phyloP scores from a whole-genome alignment of 2,797 vertebrate genomes.

The Molossus molossus region DNA sequence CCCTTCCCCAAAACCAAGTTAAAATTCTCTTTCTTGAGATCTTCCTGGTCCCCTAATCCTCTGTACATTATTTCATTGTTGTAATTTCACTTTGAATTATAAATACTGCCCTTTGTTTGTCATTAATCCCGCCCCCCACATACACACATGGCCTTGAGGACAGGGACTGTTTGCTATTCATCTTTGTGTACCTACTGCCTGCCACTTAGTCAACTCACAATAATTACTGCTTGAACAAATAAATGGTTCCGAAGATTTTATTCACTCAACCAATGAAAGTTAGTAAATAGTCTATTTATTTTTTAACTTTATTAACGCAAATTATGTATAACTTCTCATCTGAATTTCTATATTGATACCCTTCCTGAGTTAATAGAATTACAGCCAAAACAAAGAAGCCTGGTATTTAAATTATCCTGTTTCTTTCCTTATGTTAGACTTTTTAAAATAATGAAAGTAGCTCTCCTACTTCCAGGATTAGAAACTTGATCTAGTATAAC shows the following conservation, averaged over 20 bases:
- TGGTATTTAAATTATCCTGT: background rate
- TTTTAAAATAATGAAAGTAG: background rate
- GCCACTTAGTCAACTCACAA: background rate
- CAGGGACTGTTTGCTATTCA: background rate
- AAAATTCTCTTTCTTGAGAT: background rate
- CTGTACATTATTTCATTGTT: background rate
- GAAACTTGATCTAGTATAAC: background rate
- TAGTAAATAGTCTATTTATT: slow-evolving; percentile 42
- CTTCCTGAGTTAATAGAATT: slow-evolving; percentile 22
- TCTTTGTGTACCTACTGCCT: background rate
- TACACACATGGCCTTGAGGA: background rate
- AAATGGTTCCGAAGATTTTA: slow-evolving; percentile 44
- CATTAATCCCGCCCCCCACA: background rate
- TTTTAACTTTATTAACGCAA: slow-evolving; percentile 52
- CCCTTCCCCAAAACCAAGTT: background rate
- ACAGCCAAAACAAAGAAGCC: slow-evolving; percentile 3
- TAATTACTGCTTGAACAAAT: background rate
- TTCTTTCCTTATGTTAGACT: background rate
- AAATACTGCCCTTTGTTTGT: background rate
- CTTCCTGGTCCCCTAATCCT: background rate
- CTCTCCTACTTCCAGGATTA: background rate
- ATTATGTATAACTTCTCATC: slow-evolving; percentile 65
- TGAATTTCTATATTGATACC: slow-evolving; percentile 37
- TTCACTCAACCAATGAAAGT: slow-evolving; percentile 58
- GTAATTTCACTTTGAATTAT: background rate